A percentile compares a stretch with the other conserved stretches of the same genome.
These are phyloP conservation scores for Acipenser ruthenus DNA, from an alignment of 2,797 vertebrate species.

Conservation along the genomic window DNA sequence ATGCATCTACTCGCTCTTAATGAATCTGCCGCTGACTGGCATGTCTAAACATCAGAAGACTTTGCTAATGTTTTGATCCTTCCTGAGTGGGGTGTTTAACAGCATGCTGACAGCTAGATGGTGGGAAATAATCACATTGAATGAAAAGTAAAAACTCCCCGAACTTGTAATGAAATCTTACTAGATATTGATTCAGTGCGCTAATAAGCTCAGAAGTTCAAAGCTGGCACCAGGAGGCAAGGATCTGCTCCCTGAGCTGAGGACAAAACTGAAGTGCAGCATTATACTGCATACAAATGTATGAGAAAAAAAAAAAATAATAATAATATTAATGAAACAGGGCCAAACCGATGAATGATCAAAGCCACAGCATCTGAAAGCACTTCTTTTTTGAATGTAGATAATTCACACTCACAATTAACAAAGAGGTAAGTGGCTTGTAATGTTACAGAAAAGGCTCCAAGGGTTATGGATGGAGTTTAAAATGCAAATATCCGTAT, in stretches of 20 bases:
- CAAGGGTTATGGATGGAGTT: too few relatives aligned
- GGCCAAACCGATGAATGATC: neutral
- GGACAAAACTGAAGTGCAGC: too few relatives aligned
- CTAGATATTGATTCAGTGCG: slow-evolving; percentile 48
- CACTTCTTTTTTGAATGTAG: too few relatives aligned
- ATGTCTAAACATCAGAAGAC: slow-evolving; percentile 42
- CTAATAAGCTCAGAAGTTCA: slow-evolving; percentile 56
- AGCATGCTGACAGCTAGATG: slow-evolving; percentile 42
- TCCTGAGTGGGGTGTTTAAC: slow-evolving; percentile 39
- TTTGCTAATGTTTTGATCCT: slow-evolving; percentile 46
- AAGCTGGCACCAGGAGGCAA: slow-evolving; percentile 44
- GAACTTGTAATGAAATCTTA: slow-evolving; percentile 41
- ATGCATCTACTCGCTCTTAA: slow-evolving; percentile 35
- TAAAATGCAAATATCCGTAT: too few relatives aligned
- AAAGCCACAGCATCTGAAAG: too few relatives aligned
- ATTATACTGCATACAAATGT: too few relatives aligned
- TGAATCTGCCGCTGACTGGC: slow-evolving; percentile 33
- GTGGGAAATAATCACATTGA: slow-evolving; percentile 52
- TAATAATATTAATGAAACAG: neutral
- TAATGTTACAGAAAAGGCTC: too few relatives aligned
- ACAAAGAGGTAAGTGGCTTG: too few relatives aligned
- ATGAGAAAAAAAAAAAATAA: neutral
- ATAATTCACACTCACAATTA: too few relatives aligned
- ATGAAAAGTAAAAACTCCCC: slow-evolving; percentile 40
- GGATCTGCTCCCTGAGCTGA: slow-evolving; percentile 20